Base-by-base conservation (phyloP, 2,888 invertebrate species). In the Tyria jacobaeae region DNA sequence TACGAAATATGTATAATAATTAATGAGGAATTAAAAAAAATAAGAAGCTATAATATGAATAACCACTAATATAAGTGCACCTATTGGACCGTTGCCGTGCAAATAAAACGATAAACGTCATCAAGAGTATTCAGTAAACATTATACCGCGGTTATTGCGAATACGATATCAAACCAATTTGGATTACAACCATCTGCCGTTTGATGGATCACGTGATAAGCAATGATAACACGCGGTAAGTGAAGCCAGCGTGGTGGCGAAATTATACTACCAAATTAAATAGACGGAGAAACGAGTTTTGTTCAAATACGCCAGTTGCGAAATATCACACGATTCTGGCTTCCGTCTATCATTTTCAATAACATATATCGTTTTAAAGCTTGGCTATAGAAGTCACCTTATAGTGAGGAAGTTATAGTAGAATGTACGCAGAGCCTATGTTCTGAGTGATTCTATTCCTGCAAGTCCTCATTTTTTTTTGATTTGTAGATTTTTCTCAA, bases 171-270 rank as follows among this genome's bases (percentile, higher is more conserved):
- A 74, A 62, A 71, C 60, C 39, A 61, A 65, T 59, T 71, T 62
- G 78, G 79, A 83, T 83, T 81, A 85, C 78, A 67, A 71, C 79
- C 85, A 86, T 82, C 85, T 86, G 84, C 78, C 66, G 61, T 66
- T 86, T 62, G 87, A 86, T 86, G 77, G 86, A 86, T 87, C 79
- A 80, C 77, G 64, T 75, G 84, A 87, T 85, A 86, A 81, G 24
- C 10, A 24, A n/a, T 60, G 71, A 77, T 73, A 73, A 66, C 52
- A 35, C 31, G 31, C 25, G 17, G 57, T 57, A 41, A 57, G 34
- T 39, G 27, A 54, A 55, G 50, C 50, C 48, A 27, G 52, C 25
- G 9, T 25, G 25, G 34, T 44, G 34, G 47, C n/a, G 24, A 41
- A 41, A 34, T 54, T 41, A 27, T 12, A 27, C 31, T 31, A 34